Evolutionary conservation across 2,888 invertebrate genomes (phyloP), one percentile per base, ranked within the genome.

Genomic region (Ornithoptera priamus): DNA sequence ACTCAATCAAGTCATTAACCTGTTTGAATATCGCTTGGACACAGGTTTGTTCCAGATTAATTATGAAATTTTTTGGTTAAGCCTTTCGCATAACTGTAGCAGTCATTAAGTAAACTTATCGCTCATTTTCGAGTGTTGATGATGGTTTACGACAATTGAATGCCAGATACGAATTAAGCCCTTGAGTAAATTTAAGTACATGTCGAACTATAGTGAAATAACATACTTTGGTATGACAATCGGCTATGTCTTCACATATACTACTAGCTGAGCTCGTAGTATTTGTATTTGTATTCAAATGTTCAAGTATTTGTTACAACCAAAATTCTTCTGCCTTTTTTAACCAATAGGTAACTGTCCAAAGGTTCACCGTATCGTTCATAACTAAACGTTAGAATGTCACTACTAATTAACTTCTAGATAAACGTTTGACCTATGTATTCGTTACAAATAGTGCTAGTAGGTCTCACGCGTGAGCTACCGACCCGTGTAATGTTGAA

Each of bases 401-500:
- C 83, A 86, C 79, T 80, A 84, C 76, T 79, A 78, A 75, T 81
- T 77, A 78, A 78, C 78, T 81, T 77, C 79, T 81, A 77, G 77
- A 82, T 84, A 76, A 80, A 79, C 80, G 77, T 78, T 73, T 87
- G 88, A 87, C 85, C 87, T 83, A 80, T 82, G 75, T 80, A 76
- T 74, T 77, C 76, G 78, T 75, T 78, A 77, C 75, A 80, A 77
- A 77, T 75, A 76, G 74, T 80, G 80, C 76, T 77, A 78, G 77
- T 74, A 66, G 74, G 71, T 74, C 75, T 75, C 76, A 77, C 88
- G 87, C 85, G 85, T 87, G 88, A 89, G 78, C 81, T 81, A 80
- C 68, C 87, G 88, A 90, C 85, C 89, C 88, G 87, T 90, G 77
- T 68, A 74, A 81, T 84, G 78, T 83, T 81, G 75, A 84, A 84